Percentiles rank a stretch among this genome's conserved stretches.
These are phyloP conservation scores for Pampusana beccarii DNA, from an alignment of 2,113 vertebrate genomes.

Conservation along the genomic window DNA sequence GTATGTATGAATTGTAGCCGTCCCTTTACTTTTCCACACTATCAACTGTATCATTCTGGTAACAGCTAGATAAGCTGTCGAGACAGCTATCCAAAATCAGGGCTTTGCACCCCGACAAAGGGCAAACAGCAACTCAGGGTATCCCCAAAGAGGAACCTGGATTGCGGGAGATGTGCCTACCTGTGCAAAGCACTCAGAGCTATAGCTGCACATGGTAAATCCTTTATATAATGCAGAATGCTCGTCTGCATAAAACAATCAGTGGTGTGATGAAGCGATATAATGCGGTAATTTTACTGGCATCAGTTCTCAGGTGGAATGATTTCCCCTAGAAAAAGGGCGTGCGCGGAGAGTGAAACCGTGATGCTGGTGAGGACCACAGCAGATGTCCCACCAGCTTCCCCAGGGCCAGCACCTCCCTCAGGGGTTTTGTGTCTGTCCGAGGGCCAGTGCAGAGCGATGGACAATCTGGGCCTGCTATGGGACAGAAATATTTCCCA, in stretches of 20 bases:
- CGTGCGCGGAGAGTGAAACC: background rate
- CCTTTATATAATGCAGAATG: background rate
- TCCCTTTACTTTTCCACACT: background rate
- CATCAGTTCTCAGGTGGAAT: fast-evolving
- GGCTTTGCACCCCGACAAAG: background rate
- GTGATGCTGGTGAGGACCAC: background rate
- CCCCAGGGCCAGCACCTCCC: background rate
- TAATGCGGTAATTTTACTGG: background rate
- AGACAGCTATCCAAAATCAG: background rate
- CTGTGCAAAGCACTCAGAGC: background rate
- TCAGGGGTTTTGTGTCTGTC: background rate
- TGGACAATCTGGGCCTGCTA: background rate
- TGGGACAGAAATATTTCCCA: background rate
- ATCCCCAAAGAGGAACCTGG: background rate
- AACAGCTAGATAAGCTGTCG: background rate
- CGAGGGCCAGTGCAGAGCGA: background rate
- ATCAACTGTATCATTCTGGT: background rate
- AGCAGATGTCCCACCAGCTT: background rate
- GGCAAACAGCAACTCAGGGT: background rate
- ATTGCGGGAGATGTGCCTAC: background rate
- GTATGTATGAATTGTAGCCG: background rate
- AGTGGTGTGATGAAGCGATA: background rate
- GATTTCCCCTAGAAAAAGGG: background rate
- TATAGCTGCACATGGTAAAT: background rate
- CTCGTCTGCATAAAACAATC: background rate